phyloP scores from a whole-genome alignment of 2,113 vertebrate genomes.

The Podarcis cretensis region DNA sequence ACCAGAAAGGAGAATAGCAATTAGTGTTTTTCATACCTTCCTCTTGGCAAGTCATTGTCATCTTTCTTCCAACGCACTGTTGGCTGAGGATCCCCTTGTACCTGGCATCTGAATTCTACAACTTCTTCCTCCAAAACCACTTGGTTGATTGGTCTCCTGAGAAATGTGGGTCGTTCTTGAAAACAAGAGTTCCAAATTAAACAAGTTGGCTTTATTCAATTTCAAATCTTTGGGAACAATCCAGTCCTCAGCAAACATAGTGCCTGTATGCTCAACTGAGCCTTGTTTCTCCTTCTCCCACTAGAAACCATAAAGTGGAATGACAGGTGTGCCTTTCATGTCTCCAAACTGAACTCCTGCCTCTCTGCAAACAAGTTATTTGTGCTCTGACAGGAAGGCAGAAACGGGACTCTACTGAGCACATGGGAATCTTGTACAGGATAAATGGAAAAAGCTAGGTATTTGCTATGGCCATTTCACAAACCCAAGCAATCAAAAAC shows the following conservation, averaged over 20 bases:
- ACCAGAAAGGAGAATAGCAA: fast-evolving
- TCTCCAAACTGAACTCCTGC: background rate
- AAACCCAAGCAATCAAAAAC: background rate
- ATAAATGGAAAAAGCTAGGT: slow-evolving; percentile 2
- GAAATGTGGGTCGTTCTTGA: slow-evolving; percentile 94
- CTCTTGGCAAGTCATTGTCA: slow-evolving; percentile 90
- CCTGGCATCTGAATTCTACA: slow-evolving; percentile 96
- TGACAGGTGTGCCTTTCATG: background rate
- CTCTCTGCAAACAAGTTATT: background rate
- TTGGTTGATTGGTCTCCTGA: slow-evolving; percentile 96
- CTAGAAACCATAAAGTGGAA: background rate
- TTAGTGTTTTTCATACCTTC: slow-evolving; percentile 80
- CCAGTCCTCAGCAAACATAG: background rate
- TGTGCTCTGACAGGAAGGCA: background rate
- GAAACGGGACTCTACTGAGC: background rate
- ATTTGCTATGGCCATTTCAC: background rate
- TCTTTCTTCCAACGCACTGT: slow-evolving; percentile 96
- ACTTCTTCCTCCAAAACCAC: slow-evolving; percentile 95
- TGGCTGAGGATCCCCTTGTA: slow-evolving; percentile 95
- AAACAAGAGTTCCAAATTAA: slow-evolving; percentile 55
- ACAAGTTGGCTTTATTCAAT: slow-evolving; percentile 44
- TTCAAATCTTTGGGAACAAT: background rate
- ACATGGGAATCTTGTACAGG: background rate
- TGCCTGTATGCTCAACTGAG: background rate
- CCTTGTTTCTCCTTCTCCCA: background rate